Evolutionary conservation across 2,888 invertebrate species (phyloP).

Genomic region (Perdita meconis): DNA sequence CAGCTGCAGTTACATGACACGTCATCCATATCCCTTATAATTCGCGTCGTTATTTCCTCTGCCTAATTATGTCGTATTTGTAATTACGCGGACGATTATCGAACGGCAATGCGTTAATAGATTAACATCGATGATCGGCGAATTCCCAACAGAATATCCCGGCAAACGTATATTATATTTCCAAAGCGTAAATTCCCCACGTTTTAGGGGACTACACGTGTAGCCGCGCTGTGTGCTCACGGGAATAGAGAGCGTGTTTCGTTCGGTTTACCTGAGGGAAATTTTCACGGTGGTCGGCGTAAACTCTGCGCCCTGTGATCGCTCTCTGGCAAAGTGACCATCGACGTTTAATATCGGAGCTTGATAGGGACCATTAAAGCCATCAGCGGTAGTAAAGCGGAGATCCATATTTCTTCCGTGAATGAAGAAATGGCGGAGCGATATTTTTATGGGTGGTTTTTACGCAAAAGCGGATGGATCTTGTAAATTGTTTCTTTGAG

Average conservation of each 20-base stretch:
- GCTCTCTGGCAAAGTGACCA: conserved; percentile 39
- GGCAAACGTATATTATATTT: conserved; percentile 57
- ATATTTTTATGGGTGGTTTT: neutral
- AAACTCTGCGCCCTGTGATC: conserved; percentile 61
- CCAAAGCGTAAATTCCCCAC: conserved; percentile 52
- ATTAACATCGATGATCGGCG: conserved; percentile 51
- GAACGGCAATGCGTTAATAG: conserved; percentile 35
- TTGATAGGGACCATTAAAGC: conserved; percentile 31
- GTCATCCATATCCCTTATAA: neutral
- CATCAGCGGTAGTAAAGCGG: conserved; percentile 1
- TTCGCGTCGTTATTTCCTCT: conserved; percentile 8
- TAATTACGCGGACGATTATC: conserved; percentile 51
- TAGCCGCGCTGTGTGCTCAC: conserved; percentile 10
- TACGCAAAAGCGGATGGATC: too few species aligned
- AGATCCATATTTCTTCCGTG: neutral
- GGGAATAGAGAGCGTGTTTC: conserved; percentile 44
- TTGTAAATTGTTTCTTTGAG: too few species aligned
- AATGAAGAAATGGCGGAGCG: too few species aligned
- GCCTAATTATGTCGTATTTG: conserved; percentile 26
- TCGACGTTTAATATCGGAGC: conserved; percentile 61
- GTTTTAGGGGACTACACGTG: conserved; percentile 7
- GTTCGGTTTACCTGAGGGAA: conserved; percentile 72
- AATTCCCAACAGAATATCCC: conserved; percentile 48
- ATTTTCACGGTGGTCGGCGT: conserved; percentile 77
- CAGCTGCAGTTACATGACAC: too few species aligned